Evolutionary conservation across 2,888 invertebrate genomes (phyloP).

Genomic region (Drosophila subsilvestris): DNA sequence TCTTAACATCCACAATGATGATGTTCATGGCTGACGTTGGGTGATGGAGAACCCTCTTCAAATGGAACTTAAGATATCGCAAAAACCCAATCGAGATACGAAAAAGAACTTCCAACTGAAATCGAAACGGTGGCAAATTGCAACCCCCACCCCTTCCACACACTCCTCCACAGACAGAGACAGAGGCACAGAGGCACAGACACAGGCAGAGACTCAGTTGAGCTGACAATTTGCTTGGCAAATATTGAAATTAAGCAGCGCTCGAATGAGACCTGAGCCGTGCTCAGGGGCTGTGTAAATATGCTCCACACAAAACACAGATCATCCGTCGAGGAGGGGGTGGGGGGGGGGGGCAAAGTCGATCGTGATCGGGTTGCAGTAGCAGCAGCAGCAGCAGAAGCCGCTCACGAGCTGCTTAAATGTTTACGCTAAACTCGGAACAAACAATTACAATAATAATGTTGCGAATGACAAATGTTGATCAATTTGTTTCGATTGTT

Average conservation of each 20-base stretch:
- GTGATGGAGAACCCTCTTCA: neutral
- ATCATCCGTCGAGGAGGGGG: neutral
- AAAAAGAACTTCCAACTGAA: conserved; percentile 17
- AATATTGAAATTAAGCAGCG: conserved; percentile 35
- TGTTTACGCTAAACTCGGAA: conserved; percentile 18
- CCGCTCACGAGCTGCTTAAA: conserved; percentile 9
- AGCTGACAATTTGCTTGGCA: conserved; percentile 36
- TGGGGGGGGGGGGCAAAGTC: conserved; percentile 8
- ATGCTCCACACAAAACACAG: conserved; percentile 3
- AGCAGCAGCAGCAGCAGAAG: neutral
- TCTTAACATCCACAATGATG: conserved; percentile 9
- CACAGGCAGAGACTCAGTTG: neutral
- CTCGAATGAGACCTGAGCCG: conserved; percentile 8
- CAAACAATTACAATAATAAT: neutral
- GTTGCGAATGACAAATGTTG: conserved; percentile 20
- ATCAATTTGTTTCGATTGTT: conserved; percentile 6
- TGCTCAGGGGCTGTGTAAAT: conserved; percentile 5
- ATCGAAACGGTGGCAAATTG: conserved; percentile 41
- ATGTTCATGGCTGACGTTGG: neutral
- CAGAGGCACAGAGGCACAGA: neutral
- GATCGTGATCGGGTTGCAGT: conserved; percentile 32
- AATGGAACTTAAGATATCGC: conserved; percentile 26
- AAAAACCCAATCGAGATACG: conserved; percentile 30
- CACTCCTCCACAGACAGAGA: neutral
- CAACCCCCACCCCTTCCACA: neutral